Evolutionary conservation across 2,888 invertebrate species (phyloP).

Genomic region (Melanophora roralis): DNA sequence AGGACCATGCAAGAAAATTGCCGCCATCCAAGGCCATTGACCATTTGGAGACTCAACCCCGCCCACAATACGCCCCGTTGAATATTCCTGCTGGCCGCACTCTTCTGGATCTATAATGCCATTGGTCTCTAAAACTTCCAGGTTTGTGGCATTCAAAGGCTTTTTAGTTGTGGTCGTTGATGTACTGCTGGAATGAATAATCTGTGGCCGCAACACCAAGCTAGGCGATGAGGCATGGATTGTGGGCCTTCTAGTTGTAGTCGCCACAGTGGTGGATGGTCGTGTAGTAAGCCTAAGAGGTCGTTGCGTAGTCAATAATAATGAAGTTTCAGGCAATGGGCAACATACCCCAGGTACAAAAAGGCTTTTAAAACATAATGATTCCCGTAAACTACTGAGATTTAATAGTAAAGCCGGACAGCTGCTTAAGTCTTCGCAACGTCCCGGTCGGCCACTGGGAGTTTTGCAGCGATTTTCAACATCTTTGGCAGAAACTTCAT

Average conservation of each 20-base stretch:
- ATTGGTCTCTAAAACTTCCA: conserved; percentile 68
- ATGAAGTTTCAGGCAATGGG: conserved; percentile 79
- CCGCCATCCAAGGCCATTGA: conserved; percentile 98
- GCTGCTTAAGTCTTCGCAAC: conserved; percentile 91
- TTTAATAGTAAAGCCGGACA: conserved; percentile 91
- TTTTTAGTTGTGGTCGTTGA: conserved; percentile 79
- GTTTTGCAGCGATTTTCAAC: conserved; percentile 86
- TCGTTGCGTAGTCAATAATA: conserved; percentile 72
- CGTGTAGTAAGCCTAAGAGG: conserved; percentile 72
- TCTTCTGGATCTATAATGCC: conserved; percentile 79
- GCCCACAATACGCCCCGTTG: conserved; percentile 92
- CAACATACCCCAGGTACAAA: conserved; percentile 96
- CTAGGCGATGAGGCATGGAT: conserved; percentile 69
- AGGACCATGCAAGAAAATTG: conserved; percentile 91
- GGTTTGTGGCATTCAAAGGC: conserved; percentile 67
- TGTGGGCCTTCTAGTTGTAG: conserved; percentile 74
- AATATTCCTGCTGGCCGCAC: conserved; percentile 89
- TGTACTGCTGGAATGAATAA: conserved; percentile 77
- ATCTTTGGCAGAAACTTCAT: conserved; percentile 78
- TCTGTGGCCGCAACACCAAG: conserved; percentile 74
- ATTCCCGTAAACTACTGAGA: conserved; percentile 88
- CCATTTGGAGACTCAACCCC: conserved; percentile 90
- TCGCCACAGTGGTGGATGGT: conserved; percentile 71
- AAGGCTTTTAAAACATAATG: conserved; percentile 92
- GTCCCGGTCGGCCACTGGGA: conserved; percentile 87